Percentiles rank a stretch among this genome's conserved stretches.
phyloP scores from a whole-genome alignment of 2,797 vertebrate species.

The Harpagifer antarcticus region DNA sequence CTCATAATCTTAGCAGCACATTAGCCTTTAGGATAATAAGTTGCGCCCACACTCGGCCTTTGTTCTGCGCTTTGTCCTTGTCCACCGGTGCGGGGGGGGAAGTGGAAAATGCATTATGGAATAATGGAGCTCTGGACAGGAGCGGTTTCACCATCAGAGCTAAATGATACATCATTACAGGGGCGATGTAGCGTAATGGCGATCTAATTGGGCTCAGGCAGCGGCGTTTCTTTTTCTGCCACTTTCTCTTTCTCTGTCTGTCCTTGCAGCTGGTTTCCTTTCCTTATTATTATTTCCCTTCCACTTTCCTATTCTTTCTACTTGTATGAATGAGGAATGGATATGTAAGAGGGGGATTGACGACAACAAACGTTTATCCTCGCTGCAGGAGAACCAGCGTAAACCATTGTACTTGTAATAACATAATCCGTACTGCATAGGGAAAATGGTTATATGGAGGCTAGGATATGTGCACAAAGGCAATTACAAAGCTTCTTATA shows the following conservation, averaged over 20 bases:
- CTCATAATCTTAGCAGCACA: slow-evolving; percentile 25
- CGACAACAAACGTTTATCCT: slow-evolving; percentile 4
- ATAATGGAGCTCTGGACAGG: slow-evolving; percentile 54
- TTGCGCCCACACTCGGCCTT: slow-evolving; percentile 60
- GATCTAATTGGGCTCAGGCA: slow-evolving; percentile 69
- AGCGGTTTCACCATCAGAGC: slow-evolving; percentile 51
- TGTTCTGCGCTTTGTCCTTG: slow-evolving; percentile 63
- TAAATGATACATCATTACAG: slow-evolving; percentile 73
- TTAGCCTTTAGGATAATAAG: slow-evolving; percentile 48
- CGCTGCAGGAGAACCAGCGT: not conserved
- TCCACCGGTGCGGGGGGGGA: slow-evolving; percentile 31
- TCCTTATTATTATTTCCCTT: not conserved
- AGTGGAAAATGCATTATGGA: slow-evolving; percentile 31
- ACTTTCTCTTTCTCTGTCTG: slow-evolving; percentile 14
- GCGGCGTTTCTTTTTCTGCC: slow-evolving; percentile 48
- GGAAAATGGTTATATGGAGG: not conserved
- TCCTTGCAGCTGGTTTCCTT: slow-evolving; percentile 21
- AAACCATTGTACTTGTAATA: slow-evolving; percentile 12
- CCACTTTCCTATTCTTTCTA: not conserved
- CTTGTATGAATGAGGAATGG: not conserved
- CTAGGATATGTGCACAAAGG: slow-evolving; percentile 14
- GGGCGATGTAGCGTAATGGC: slow-evolving; percentile 68
- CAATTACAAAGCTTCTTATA: slow-evolving; percentile 25
- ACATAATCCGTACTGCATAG: slow-evolving; percentile 1
- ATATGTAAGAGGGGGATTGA: not conserved